Evolutionary conservation across 2,797 vertebrate genomes (phyloP).

Genomic region (Brachyalestes nurse): DNA sequence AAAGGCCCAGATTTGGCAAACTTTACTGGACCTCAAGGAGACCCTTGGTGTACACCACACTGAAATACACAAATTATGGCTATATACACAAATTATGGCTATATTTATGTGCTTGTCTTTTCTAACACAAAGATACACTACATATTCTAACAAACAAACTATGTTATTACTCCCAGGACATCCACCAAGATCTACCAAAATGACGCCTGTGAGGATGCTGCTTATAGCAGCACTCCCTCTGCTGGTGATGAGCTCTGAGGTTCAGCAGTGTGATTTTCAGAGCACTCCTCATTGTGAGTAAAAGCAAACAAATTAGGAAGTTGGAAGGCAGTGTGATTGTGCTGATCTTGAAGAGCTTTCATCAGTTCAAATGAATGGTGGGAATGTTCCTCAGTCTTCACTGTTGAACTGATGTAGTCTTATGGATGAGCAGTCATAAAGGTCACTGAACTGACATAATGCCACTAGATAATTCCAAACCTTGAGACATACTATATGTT

Average conservation of each 20-base stretch:
- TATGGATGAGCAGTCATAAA: neutral
- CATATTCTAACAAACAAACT: too few species aligned
- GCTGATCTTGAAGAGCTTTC: neutral
- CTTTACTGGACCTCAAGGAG: neutral
- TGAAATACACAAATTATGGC: too few species aligned
- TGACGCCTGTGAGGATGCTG: constrained; percentile 10
- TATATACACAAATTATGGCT: neutral
- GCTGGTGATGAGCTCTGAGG: constrained; percentile 1
- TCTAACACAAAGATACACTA: too few species aligned
- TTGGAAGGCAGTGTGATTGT: neutral
- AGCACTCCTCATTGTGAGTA: constrained; percentile 8
- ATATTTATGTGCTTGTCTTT: neutral
- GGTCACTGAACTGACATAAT: neutral
- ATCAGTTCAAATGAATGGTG: neutral
- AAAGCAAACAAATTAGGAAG: neutral
- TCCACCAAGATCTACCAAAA: neutral
- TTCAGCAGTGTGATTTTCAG: neutral
- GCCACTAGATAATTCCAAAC: neutral
- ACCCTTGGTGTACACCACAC: neutral
- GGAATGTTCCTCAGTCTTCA: neutral
- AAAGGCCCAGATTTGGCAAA: neutral
- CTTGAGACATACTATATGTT: neutral
- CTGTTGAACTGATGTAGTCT: neutral
- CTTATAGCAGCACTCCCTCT: constrained; percentile 23
- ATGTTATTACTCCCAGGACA: neutral